These are phyloP conservation scores for Dasypus novemcinctus DNA, from an alignment of 2,113 vertebrate species.

Conservation along the genomic window DNA sequence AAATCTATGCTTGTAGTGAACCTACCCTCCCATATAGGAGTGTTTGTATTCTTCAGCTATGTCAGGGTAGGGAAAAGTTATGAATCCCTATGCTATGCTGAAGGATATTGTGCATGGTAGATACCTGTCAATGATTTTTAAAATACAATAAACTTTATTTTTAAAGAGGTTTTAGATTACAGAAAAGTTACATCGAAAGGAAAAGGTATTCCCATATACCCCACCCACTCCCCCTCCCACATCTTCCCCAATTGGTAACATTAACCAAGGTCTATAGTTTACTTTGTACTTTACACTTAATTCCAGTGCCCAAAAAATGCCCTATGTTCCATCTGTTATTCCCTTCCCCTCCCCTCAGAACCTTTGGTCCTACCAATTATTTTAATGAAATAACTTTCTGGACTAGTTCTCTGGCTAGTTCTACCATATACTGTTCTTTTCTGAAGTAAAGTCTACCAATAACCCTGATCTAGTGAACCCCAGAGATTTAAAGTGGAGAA, in stretches of 20 bases:
- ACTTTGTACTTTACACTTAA: too few species aligned
- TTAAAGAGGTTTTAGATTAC: too few species aligned
- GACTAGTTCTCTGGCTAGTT: background rate
- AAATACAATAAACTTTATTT: too few species aligned
- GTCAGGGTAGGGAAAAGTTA: background rate
- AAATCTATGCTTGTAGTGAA: background rate
- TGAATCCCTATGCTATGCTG: background rate
- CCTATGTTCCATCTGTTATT: too few species aligned
- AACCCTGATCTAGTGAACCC: background rate
- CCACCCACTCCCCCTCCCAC: too few species aligned
- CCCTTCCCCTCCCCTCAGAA: too few species aligned
- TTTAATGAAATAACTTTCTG: slow-evolving; percentile 7
- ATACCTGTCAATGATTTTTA: background rate
- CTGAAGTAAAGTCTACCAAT: background rate
- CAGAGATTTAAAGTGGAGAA: background rate
- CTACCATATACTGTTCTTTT: background rate
- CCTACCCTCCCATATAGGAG: background rate
- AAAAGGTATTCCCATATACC: too few species aligned
- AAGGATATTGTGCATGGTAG: background rate
- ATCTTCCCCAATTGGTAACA: too few species aligned
- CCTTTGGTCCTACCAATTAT: background rate
- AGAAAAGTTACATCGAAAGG: too few species aligned
- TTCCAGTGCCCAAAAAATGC: too few species aligned
- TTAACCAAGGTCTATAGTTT: too few species aligned
- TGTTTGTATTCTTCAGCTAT: slow-evolving; percentile 3